Evolutionary conservation across 2,888 invertebrate species (phyloP).

Genomic region (Dasypogon diadema): DNA sequence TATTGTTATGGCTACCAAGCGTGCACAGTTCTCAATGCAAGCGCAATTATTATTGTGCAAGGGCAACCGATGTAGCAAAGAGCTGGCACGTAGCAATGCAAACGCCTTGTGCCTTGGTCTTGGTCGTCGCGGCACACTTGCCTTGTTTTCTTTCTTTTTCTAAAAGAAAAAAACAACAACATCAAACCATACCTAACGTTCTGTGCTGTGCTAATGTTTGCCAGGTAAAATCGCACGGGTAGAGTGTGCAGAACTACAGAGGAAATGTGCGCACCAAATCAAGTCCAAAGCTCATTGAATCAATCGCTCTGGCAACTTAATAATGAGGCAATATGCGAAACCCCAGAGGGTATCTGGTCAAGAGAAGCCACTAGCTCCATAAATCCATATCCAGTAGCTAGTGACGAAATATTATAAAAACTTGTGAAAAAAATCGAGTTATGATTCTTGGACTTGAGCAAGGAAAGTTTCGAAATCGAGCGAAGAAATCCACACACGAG

Average conservation of each 20-base stretch:
- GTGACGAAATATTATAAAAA: constrained; percentile 43
- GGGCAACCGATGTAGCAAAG: constrained; percentile 42
- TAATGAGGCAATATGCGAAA: constrained; percentile 37
- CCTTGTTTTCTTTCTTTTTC: constrained; percentile 4
- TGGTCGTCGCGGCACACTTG: constrained; percentile 50
- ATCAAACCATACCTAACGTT: no score
- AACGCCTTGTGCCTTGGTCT: constrained; percentile 50
- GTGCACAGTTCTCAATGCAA: constrained; percentile 29
- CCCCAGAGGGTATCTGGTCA: not conserved
- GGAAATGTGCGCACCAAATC: constrained; percentile 28
- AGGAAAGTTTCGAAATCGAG: constrained; percentile 26
- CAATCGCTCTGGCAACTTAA: constrained; percentile 9
- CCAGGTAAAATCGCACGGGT: not conserved
- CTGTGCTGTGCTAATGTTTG: no score
- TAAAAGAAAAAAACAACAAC: no score
- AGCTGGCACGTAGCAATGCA: constrained; percentile 27
- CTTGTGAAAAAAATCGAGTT: constrained; percentile 23
- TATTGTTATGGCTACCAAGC: constrained; percentile 13
- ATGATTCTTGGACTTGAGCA: constrained; percentile 32
- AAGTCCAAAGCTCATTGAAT: constrained; percentile 13
- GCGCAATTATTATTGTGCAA: constrained; percentile 51
- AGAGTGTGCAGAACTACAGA: not conserved
- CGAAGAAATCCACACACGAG: constrained; percentile 16
- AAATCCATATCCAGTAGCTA: constrained; percentile 22
- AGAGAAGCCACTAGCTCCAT: constrained; percentile 33